These are phyloP conservation scores for Latrodectus elegans DNA, from an alignment of 2,888 invertebrate genomes.

Conservation along the genomic window DNA sequence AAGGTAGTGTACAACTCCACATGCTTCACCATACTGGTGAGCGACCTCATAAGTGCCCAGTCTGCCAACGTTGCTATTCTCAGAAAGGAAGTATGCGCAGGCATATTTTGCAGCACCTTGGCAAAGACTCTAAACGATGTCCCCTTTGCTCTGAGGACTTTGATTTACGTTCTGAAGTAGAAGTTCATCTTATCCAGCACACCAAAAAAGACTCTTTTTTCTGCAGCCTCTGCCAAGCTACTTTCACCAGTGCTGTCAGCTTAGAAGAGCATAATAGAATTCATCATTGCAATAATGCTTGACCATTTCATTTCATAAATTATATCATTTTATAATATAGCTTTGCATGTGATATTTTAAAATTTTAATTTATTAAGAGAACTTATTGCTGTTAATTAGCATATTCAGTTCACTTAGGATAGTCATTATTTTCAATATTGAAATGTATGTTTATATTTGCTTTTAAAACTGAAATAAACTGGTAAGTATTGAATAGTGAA, in stretches of 20 bases:
- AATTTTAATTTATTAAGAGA: too few species aligned
- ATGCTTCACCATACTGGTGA: conserved; percentile 64
- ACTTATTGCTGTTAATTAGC: too few species aligned
- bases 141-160: conserved; percentile 50
- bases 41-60: conserved; percentile 61
- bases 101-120: conserved; percentile 59
- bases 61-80: conserved; percentile 58
- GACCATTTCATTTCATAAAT: too few species aligned
- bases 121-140: conserved; percentile 48
- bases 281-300: conserved; percentile 19
- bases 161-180: conserved; percentile 53
- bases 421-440: too few species aligned
- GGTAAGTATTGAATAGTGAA: too few species aligned
- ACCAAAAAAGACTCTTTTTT: conserved; percentile 61
- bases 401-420: too few species aligned
- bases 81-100: conserved; percentile 61
- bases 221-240: conserved; percentile 52
- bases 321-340: too few species aligned
- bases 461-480: too few species aligned
- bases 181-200: conserved; percentile 57
- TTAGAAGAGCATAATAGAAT: conserved; percentile 48
- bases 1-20: conserved; percentile 59
- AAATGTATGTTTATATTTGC: too few species aligned
- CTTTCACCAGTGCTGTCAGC: conserved; percentile 41
- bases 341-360: too few species aligned